phyloP scores from a whole-genome alignment of 2,113 vertebrate genomes.

The Bucco capensis region DNA sequence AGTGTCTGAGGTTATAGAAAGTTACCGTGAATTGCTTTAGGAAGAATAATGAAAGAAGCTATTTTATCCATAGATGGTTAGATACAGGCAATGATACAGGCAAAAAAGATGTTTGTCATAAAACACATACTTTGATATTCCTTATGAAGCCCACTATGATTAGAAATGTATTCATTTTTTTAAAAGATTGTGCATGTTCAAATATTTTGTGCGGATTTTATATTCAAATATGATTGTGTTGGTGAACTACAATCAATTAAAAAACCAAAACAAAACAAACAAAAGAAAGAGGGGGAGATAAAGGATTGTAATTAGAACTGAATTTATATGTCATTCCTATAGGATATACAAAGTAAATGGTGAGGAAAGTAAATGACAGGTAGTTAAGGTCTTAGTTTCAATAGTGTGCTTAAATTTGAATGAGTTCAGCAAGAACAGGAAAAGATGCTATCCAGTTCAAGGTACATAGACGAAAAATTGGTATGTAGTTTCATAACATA shows the following conservation, averaged over 20 bases:
- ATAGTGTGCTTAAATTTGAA: neutral
- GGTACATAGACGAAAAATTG: neutral
- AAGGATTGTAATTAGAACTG: neutral
- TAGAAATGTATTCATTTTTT: neutral
- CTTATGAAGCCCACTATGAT: neutral
- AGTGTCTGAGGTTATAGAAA: neutral
- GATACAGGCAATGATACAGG: neutral
- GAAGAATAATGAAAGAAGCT: neutral
- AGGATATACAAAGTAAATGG: neutral
- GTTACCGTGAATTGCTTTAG: neutral
- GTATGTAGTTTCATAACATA: neutral
- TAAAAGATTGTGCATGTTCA: neutral
- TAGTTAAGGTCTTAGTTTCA: neutral
- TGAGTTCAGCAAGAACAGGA: neutral
- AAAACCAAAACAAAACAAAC: neutral
- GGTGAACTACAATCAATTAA: neutral
- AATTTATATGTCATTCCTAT: neutral
- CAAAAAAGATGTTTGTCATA: neutral
- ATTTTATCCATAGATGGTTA: neutral
- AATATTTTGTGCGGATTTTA: neutral
- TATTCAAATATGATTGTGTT: neutral
- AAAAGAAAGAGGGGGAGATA: accelerated
- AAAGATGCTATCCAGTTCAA: neutral
- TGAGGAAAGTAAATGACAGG: neutral
- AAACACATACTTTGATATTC: neutral